Conservation (phyloP, 2,797 vertebrate genomes). For the Moxostoma hubbsi region DNA sequence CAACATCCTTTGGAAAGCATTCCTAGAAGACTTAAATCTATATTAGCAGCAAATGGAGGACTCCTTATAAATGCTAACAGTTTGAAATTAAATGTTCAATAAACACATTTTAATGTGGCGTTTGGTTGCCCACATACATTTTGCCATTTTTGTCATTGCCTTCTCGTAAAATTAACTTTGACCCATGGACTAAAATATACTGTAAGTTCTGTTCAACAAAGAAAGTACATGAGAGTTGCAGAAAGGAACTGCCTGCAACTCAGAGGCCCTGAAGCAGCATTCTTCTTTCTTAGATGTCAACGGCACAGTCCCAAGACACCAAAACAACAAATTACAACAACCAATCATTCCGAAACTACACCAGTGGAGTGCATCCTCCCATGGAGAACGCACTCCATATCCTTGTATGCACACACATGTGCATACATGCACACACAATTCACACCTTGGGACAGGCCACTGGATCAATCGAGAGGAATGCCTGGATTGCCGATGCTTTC, state of each 20-base stretch:
- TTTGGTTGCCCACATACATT: too few species aligned
- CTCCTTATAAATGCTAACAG: too few species aligned
- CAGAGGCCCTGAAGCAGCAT: background rate
- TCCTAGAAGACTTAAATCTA: too few species aligned
- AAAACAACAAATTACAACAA: constrained; percentile 65
- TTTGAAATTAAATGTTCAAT: too few species aligned
- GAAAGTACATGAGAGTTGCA: background rate
- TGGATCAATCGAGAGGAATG: constrained; percentile 63
- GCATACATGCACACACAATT: background rate
- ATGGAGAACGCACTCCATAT: constrained; percentile 11
- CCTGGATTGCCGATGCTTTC: constrained; percentile 59
- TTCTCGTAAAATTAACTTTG: too few species aligned
- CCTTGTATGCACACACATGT: background rate
- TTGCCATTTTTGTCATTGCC: too few species aligned
- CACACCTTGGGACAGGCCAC: constrained; percentile 48
- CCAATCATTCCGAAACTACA: constrained; percentile 55
- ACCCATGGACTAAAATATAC: too few species aligned
- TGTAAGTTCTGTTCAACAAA: background rate
- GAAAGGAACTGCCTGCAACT: background rate
- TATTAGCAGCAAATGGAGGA: too few species aligned
- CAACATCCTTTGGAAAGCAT: too few species aligned
- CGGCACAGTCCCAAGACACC: constrained; percentile 59
- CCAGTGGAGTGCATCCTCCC: constrained; percentile 48
- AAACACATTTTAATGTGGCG: too few species aligned
- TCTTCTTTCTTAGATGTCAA: constrained; percentile 38